A percentile compares a stretch with the other conserved stretches of the same genome.
Conservation (phyloP, 2,888 invertebrate species). For the Spisula subtruncata region DNA sequence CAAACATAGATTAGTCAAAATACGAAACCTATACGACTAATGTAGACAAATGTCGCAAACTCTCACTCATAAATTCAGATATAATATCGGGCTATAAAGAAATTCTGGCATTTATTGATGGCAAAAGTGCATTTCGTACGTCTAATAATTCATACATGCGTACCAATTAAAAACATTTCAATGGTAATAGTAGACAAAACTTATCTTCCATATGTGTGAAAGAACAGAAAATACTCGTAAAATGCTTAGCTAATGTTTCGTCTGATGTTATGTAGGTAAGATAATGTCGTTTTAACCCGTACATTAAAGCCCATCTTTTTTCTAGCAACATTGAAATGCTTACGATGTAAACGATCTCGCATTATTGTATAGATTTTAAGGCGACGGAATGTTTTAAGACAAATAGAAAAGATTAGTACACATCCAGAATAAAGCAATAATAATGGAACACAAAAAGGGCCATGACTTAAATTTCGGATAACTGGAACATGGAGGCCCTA, state of each 20-base stretch:
- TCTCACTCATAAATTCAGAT: not conserved
- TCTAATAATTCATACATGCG: slow-evolving; percentile 2
- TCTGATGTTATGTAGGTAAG: not conserved
- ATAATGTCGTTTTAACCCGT: not conserved
- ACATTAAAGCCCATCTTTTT: not conserved
- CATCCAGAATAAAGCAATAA: slow-evolving; percentile 7
- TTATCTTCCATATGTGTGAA: slow-evolving; percentile 28
- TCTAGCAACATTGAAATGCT: not conserved
- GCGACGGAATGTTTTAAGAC: not conserved
- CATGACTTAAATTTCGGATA: too few species aligned
- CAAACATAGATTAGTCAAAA: not conserved
- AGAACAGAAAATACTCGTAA: slow-evolving; percentile 13
- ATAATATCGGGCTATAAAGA: slow-evolving; percentile 6
- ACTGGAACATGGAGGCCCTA: too few species aligned
- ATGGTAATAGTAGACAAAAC: not conserved
- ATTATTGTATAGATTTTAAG: not conserved
- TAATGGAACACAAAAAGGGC: not conserved
- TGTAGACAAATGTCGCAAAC: not conserved
- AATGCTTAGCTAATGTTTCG: not conserved
- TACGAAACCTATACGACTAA: not conserved
- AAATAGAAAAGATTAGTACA: not conserved
- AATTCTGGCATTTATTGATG: slow-evolving; percentile 25
- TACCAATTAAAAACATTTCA: slow-evolving; percentile 18
- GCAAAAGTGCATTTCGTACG: not conserved
- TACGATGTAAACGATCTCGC: not conserved